Evolutionary conservation across 2,113 vertebrate genomes (phyloP).

Genomic region (Notiomystis cincta): DNA sequence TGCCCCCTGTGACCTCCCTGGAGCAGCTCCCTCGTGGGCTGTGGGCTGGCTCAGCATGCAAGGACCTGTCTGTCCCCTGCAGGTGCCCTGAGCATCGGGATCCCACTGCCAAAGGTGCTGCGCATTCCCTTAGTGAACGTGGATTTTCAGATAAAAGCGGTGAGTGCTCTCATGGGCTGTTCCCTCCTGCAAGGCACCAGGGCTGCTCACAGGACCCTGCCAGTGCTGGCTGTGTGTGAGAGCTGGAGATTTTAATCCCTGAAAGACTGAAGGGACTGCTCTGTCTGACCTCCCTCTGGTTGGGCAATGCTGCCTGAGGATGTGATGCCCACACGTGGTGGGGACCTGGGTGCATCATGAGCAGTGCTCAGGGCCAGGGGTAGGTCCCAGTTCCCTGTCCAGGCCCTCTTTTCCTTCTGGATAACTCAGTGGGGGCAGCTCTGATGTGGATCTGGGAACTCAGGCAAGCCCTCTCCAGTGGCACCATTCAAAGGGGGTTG

Average conservation of each 20-base stretch:
- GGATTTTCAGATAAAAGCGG: background rate
- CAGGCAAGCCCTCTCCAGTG: background rate
- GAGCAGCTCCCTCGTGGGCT: accelerated
- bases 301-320: background rate
- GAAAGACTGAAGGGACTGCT: background rate
- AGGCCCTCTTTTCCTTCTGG: no score
- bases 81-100: background rate
- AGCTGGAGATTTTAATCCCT: background rate
- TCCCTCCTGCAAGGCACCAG: background rate
- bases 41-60: background rate
- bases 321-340: accelerated
- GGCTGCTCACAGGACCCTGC: background rate
- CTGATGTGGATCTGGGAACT: background rate
- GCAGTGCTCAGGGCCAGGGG: background rate
- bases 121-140: background rate
- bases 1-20: background rate
- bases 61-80: background rate
- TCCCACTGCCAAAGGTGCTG: background rate
- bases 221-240: background rate
- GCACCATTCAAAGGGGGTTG: background rate
- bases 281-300: background rate
- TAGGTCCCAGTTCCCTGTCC: background rate
- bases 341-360: accelerated
- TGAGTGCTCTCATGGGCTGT: background rate
- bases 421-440: background rate